Base-by-base conservation (phyloP, 2,888 invertebrate species). In the Thereva unica region DNA sequence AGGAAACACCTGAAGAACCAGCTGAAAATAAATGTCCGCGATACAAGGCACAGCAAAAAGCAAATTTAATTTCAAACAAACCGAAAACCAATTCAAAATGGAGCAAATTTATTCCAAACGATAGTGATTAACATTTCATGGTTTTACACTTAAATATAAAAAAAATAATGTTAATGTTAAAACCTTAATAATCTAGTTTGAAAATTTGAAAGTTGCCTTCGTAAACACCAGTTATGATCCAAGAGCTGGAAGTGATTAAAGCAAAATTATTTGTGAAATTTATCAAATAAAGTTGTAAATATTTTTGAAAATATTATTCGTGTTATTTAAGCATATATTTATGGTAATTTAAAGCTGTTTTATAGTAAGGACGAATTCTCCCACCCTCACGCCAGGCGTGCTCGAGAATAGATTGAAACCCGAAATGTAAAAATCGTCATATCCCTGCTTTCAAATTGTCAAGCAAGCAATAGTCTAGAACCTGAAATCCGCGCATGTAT, bases 191-290 rank as follows among this genome's bases (percentile, higher is more conserved):
- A 66, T 73, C 72, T 4, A 75, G 54, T 9, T 73, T 75, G 64
- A 78, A 80, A 68, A 81, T 74, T 74, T 81, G 79, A 68, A 78
- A 79, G 55, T 75, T 75, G 40, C 76, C 75, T 52, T 73, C 74
- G 52, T 78, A 79, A 8, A 76, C 73, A 12, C 81, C 81, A 4
- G 78, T 77, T 7, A 81, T 73, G 34, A 80, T 69, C 80, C 81
- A 81, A 66, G 74, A 75, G 8, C 80, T 80, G 67, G 5, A 74
- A 75, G 52, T 44, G 8, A 40, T 38, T 37, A 47, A 37, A 54
- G 40, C 7, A 7, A 12, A 12, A 49, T n/a, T 1, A 49, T 12
- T 12, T 49, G 7, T 49, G 1, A 12, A 7, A 10, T n/a, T 7
- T 49, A 23, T 49, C 2, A 12, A 7, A 49, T 49, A 8, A 35